Conservation (phyloP, 1,140 invertebrate genomes). For the Cecropterus lyciades region DNA sequence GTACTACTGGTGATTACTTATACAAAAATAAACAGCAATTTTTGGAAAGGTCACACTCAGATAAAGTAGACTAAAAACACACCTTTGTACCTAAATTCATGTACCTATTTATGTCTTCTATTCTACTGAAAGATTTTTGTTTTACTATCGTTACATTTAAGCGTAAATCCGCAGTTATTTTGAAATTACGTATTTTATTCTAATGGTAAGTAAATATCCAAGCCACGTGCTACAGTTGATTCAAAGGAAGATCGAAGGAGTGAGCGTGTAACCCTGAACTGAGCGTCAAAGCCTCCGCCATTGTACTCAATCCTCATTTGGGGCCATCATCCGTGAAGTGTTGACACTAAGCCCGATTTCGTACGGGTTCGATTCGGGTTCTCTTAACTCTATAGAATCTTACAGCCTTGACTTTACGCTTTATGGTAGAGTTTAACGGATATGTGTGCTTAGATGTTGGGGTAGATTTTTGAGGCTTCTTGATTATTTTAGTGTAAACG, state of each 20-base stretch:
- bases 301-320: constrained; percentile 54
- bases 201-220: not conserved
- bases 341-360: constrained; percentile 77
- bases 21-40: no score
- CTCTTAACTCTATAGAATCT: constrained; percentile 41
- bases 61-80: no score
- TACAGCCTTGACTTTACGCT: constrained; percentile 27
- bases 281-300: constrained; percentile 61
- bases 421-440: constrained; percentile 40
- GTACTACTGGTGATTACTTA: no score
- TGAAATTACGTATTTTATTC: no score
- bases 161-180: no score
- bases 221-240: constrained; percentile 4
- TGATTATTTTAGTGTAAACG: no score
- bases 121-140: no score
- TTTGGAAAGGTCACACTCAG: no score
- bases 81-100: no score
- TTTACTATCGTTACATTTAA: no score
- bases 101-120: no score
- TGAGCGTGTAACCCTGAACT: constrained; percentile 57
- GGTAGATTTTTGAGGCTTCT: constrained; percentile 36
- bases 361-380: constrained; percentile 59
- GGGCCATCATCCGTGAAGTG: constrained; percentile 63
- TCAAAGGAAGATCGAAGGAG: not conserved
- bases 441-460: not conserved